Evolutionary conservation across 2,888 invertebrate genomes (phyloP).

Genomic region (Hermodice carunculata): DNA sequence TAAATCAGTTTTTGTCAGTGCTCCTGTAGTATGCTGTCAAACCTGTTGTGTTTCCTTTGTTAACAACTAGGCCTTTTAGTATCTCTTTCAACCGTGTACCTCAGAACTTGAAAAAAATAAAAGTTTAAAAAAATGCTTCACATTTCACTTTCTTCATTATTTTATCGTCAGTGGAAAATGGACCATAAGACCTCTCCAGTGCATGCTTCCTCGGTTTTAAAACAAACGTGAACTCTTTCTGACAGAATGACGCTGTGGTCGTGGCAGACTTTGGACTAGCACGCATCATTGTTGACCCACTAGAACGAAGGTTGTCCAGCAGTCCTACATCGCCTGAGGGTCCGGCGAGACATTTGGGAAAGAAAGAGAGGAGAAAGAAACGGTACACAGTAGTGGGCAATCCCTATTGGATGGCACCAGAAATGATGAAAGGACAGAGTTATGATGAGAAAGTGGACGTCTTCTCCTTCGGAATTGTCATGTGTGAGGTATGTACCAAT

Average conservation of each 20-base stretch:
- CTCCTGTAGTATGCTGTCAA: too few species aligned
- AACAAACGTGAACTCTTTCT: conserved; percentile 22
- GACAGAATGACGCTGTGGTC: conserved; percentile 89
- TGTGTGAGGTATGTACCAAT: conserved; percentile 90
- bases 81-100: too few species aligned
- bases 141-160: too few species aligned
- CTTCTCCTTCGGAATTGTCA: conserved; percentile 94
- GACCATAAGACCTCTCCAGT: too few species aligned
- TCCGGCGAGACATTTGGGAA: conserved; percentile 22
- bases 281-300: conserved; percentile 71
- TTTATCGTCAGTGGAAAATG: too few species aligned
- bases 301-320: not conserved
- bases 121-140: too few species aligned
- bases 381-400: conserved; percentile 96
- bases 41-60: too few species aligned
- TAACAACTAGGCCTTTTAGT: too few species aligned
- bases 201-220: not conserved
- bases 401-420: conserved; percentile 99
- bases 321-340: conserved; percentile 1
- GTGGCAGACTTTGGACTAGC: conserved; percentile 97
- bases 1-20: too few species aligned
- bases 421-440: conserved; percentile 97
- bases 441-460: conserved; percentile 97
- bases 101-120: too few species aligned
- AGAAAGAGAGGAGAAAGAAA: conserved; percentile 77